phyloP scores from a whole-genome alignment of 92 coral and sea anemone genomes.

The Umimayanthus kanabou region DNA sequence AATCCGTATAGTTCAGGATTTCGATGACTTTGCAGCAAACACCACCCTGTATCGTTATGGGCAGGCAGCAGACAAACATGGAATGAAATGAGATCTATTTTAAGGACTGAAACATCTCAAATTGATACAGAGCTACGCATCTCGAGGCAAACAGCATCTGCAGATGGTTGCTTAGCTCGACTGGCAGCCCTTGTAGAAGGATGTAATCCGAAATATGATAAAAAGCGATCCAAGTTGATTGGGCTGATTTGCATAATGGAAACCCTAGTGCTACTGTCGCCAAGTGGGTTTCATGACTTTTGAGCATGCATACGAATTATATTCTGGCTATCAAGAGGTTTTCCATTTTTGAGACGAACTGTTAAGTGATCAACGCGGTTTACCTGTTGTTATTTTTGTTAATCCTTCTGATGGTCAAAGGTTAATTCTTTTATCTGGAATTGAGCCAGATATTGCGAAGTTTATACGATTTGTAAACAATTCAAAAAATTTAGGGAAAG shows the following conservation, averaged over 20 bases:
- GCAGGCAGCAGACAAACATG: too few relatives aligned
- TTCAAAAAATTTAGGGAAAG: conserved; percentile 6
- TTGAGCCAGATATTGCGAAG: not conserved
- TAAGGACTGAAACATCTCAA: conserved; percentile 34
- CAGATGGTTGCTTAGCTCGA: conserved; percentile 8
- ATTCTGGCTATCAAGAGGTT: conserved; percentile 20
- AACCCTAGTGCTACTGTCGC: conserved; percentile 34
- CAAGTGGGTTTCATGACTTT: conserved; percentile 36
- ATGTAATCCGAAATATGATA: not conserved
- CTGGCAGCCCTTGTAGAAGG: conserved; percentile 29
- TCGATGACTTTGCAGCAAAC: too few relatives aligned
- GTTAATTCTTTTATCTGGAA: conserved; percentile 27
- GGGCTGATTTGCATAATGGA: conserved; percentile 41
- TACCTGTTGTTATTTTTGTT: conserved; percentile 30
- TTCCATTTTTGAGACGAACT: conserved; percentile 48
- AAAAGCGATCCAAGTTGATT: conserved; percentile 27
- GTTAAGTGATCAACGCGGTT: conserved; percentile 43
- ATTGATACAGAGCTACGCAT: conserved; percentile 24
- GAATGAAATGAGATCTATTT: conserved; percentile 22
- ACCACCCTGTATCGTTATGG: too few relatives aligned
- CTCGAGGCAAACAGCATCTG: conserved; percentile 27
- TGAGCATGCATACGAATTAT: conserved; percentile 27
- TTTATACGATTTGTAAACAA: not conserved
- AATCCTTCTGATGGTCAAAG: conserved; percentile 30
- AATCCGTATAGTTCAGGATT: too few relatives aligned